phyloP scores from a whole-genome alignment of 2,888 invertebrate species.

The Corbicula japonica region DNA sequence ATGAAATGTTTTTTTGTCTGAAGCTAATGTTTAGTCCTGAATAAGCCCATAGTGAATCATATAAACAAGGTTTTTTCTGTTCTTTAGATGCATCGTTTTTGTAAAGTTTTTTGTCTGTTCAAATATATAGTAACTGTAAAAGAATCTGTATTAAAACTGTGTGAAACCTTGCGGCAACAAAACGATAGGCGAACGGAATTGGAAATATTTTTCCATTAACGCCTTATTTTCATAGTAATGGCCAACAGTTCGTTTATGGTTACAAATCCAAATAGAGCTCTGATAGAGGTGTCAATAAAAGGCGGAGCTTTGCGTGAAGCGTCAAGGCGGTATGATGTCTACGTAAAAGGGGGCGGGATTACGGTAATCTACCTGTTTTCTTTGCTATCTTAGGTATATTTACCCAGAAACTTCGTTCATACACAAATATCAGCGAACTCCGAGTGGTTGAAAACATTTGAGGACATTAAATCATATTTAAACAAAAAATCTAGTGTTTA shows the following conservation, averaged over 20 bases:
- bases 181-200: slow-evolving; percentile 14
- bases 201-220: slow-evolving; percentile 7
- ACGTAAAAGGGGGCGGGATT: slow-evolving; percentile 49
- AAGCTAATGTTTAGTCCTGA: too few relatives aligned
- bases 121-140: too few relatives aligned
- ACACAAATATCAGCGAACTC: slow-evolving; percentile 22
- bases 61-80: too few relatives aligned
- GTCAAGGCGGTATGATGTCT: slow-evolving; percentile 32
- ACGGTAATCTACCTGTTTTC: slow-evolving; percentile 55
- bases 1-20: too few relatives aligned
- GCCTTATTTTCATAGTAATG: slow-evolving; percentile 10
- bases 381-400: slow-evolving; percentile 65
- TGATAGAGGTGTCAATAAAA: slow-evolving; percentile 46
- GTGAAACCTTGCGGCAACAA: too few relatives aligned
- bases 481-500: slow-evolving; percentile 37
- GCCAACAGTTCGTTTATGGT: neutral
- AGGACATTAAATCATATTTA: too few relatives aligned
- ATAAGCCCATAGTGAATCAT: too few relatives aligned
- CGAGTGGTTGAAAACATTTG: too few relatives aligned
- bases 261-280: slow-evolving; percentile 35
- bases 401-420: slow-evolving; percentile 66
- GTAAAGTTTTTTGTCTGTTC: too few relatives aligned
- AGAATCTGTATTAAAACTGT: too few relatives aligned
- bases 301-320: slow-evolving; percentile 51
- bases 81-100: too few relatives aligned